These are phyloP conservation scores for Isichthys henryi DNA, from an alignment of 2,113 vertebrate species.

Conservation along the genomic window DNA sequence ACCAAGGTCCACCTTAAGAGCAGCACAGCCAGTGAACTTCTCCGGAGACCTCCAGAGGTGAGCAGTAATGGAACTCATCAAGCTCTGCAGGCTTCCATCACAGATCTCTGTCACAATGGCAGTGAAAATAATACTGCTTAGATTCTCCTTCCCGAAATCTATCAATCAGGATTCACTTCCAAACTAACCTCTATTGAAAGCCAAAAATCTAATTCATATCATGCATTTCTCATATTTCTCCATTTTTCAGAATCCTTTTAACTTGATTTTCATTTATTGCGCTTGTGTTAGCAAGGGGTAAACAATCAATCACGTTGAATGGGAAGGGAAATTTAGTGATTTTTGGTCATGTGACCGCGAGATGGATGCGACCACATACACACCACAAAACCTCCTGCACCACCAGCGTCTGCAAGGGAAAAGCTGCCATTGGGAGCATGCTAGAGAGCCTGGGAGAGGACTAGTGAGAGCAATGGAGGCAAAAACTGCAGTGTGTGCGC, in stretches of 20 bases:
- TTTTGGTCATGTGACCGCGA: not conserved
- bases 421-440: not conserved
- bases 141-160: not conserved
- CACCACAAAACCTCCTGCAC: not conserved
- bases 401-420: not conserved
- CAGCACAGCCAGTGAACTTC: not conserved
- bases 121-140: conserved; percentile 31
- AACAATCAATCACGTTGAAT: not conserved
- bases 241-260: not conserved
- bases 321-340: not conserved
- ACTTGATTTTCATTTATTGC: not conserved
- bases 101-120: conserved; percentile 22
- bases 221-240: not conserved
- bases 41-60: not conserved
- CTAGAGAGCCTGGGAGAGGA: not conserved
- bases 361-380: not conserved
- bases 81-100: conserved; percentile 10
- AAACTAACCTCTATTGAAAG: not conserved
- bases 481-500: not conserved
- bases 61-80: conserved; percentile 7
- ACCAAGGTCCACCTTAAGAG: conserved; percentile 3
- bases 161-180: conserved; percentile 6
- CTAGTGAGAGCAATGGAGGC: not conserved
- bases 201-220: not conserved
- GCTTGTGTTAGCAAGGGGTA: not conserved